Evolutionary conservation across 1,140 invertebrate species (phyloP).

Genomic region (Zophobas atratus): DNA sequence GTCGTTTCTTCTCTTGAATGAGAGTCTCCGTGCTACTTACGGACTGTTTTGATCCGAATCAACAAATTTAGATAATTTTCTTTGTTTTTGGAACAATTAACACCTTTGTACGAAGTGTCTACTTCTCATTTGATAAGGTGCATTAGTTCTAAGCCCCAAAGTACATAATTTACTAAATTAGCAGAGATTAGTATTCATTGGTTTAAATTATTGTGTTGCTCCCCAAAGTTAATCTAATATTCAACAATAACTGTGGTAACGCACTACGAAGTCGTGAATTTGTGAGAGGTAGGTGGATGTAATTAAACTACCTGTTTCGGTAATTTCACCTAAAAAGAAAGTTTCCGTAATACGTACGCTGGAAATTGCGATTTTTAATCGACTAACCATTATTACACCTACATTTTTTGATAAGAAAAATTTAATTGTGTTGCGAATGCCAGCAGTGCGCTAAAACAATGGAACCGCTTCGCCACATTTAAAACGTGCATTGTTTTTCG

Average conservation of each 20-base stretch:
- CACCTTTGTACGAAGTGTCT: constrained; percentile 8
- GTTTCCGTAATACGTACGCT: neutral
- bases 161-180: too few relatives aligned
- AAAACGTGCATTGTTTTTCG: constrained; percentile 2
- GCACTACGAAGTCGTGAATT: constrained; percentile 14
- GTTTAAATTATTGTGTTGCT: constrained; percentile 4
- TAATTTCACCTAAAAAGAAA: constrained; percentile 22
- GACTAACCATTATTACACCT: neutral
- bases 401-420: neutral
- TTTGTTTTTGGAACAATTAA: constrained; percentile 12
- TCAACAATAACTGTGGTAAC: constrained; percentile 4
- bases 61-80: neutral
- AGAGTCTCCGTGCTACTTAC: neutral
- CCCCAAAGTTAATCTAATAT: constrained; percentile 23
- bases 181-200: constrained; percentile 31
- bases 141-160: neutral
- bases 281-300: constrained; percentile 17
- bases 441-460: neutral
- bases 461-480: neutral
- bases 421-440: neutral
- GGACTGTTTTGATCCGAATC: neutral
- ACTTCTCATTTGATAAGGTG: neutral
- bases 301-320: constrained; percentile 10
- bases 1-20: constrained; percentile 5
- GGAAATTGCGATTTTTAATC: neutral